These are phyloP conservation scores for Diaperis boleti DNA, from an alignment of 2,888 invertebrate genomes.

Conservation along the genomic window DNA sequence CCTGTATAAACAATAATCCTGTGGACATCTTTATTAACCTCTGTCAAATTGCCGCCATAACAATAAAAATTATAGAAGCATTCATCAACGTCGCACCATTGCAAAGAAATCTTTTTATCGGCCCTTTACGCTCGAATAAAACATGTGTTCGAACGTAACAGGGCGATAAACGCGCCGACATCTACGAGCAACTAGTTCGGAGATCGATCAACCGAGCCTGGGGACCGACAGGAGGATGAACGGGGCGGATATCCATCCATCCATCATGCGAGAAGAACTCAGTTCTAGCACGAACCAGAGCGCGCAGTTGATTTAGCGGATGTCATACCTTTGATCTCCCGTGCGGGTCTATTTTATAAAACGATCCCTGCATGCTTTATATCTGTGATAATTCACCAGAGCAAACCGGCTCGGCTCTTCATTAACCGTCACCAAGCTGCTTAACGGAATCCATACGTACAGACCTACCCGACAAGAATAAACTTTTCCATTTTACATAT, in stretches of 20 bases:
- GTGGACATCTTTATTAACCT: too few species aligned
- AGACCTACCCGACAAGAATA: constrained; percentile 17
- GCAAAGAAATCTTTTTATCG: constrained; percentile 43
- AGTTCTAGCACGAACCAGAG: constrained; percentile 36
- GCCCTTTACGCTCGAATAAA: too few species aligned
- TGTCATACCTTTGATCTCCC: constrained; percentile 45
- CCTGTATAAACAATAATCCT: too few species aligned
- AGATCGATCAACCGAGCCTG: constrained; percentile 42
- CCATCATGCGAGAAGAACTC: constrained; percentile 41
- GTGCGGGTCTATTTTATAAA: constrained; percentile 43
- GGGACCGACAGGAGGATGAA: constrained; percentile 44
- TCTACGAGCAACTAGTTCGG: constrained; percentile 44
- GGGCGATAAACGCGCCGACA: constrained; percentile 43
- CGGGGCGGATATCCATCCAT: constrained; percentile 44
- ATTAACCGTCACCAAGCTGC: constrained; percentile 37
- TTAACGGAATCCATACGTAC: constrained; percentile 23
- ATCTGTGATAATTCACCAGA: constrained; percentile 36
- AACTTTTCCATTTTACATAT: constrained; percentile 29
- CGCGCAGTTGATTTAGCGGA: constrained; percentile 46
- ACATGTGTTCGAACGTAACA: constrained; percentile 44
- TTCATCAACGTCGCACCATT: constrained; percentile 40
- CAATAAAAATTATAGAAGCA: constrained; percentile 39
- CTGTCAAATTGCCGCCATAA: constrained; percentile 31
- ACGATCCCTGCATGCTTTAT: constrained; percentile 40
- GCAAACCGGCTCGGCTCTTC: constrained; percentile 37